phyloP scores from a whole-genome alignment of 2,797 vertebrate genomes.

The Smutsia temminckii region DNA sequence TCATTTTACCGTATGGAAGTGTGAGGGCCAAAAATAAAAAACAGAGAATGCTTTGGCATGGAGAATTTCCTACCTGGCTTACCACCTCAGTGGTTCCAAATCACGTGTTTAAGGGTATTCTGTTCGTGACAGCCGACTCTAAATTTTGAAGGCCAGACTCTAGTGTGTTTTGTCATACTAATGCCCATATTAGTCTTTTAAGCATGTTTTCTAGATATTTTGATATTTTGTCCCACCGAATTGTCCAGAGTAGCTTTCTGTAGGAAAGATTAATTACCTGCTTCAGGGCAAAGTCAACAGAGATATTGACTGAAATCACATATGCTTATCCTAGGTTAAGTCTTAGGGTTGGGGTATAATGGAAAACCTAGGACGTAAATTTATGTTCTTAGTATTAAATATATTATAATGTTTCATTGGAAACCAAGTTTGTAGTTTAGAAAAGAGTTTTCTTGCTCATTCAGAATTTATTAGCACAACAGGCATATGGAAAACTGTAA shows the following conservation, averaged over 20 bases:
- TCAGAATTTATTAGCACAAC: conserved; percentile 71
- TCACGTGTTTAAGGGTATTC: neutral
- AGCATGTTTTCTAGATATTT: conserved; percentile 67
- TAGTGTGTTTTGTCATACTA: conserved; percentile 37
- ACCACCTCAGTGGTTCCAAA: conserved; percentile 47
- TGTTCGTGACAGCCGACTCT: conserved; percentile 35
- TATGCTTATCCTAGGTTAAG: conserved; percentile 79
- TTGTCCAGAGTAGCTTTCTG: conserved; percentile 80
- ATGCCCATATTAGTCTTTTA: conserved; percentile 70
- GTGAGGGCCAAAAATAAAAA: conserved; percentile 67
- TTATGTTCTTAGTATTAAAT: conserved; percentile 58
- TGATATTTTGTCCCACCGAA: conserved; percentile 71
- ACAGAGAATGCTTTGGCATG: conserved; percentile 62
- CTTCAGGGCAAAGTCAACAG: conserved; percentile 83
- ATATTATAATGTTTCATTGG: conserved; percentile 56
- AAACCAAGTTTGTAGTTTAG: conserved; percentile 63
- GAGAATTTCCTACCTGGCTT: conserved; percentile 68
- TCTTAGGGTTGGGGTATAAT: conserved; percentile 68
- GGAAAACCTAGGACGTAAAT: conserved; percentile 70
- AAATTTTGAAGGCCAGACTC: conserved; percentile 52
- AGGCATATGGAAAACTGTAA: conserved; percentile 82
- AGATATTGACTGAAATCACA: conserved; percentile 83
- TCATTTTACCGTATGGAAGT: conserved; percentile 70
- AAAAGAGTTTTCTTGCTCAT: conserved; percentile 58
- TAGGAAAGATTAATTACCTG: conserved; percentile 83